A percentile compares a stretch with the other conserved stretches of the same genome.
Evolutionary conservation across 2,888 invertebrate genomes (phyloP).

Genomic region (Laothoe populi): DNA sequence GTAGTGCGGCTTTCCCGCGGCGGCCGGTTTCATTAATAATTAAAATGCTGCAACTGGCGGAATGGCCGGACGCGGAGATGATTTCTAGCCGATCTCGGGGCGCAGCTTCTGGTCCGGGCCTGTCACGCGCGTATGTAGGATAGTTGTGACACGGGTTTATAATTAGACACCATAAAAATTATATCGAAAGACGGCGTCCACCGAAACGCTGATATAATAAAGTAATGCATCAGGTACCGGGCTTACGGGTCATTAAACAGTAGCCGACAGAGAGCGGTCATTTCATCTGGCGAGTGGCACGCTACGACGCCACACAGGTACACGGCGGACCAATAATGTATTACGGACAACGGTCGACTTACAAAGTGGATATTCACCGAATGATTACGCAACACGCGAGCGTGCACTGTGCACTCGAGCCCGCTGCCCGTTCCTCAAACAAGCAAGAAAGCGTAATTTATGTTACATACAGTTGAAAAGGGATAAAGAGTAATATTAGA

Average conservation of each 20-base stretch:
- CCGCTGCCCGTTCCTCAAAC: conserved; percentile 30
- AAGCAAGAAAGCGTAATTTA: conserved; percentile 56
- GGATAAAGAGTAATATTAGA: conserved; percentile 54
- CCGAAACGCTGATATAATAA: conserved; percentile 36
- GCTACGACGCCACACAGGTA: conserved; percentile 37
- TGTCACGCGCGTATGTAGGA: conserved; percentile 22
- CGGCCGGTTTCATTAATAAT: conserved; percentile 84
- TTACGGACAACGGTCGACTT: conserved; percentile 73
- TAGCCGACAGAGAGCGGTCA: conserved; percentile 57
- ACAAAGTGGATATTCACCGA: conserved; percentile 75
- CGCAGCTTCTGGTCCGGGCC: conserved; percentile 56
- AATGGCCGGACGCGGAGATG: conserved; percentile 82
- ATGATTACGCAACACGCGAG: conserved; percentile 74
- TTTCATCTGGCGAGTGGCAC: conserved; percentile 38
- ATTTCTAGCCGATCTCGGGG: conserved; percentile 75
- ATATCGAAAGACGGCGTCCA: conserved; percentile 15
- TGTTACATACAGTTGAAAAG: conserved; percentile 50
- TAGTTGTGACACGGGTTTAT: conserved; percentile 27
- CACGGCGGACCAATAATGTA: conserved; percentile 70
- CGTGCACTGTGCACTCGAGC: conserved; percentile 45
- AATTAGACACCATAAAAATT: conserved; percentile 23
- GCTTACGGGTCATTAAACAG: conserved; percentile 65
- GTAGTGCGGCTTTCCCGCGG: conserved; percentile 82
- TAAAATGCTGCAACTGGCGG: conserved; percentile 79
- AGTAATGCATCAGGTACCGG: conserved; percentile 50